Base-by-base conservation (phyloP, 1,140 invertebrate genomes). In the Cyclargus thomasi region DNA sequence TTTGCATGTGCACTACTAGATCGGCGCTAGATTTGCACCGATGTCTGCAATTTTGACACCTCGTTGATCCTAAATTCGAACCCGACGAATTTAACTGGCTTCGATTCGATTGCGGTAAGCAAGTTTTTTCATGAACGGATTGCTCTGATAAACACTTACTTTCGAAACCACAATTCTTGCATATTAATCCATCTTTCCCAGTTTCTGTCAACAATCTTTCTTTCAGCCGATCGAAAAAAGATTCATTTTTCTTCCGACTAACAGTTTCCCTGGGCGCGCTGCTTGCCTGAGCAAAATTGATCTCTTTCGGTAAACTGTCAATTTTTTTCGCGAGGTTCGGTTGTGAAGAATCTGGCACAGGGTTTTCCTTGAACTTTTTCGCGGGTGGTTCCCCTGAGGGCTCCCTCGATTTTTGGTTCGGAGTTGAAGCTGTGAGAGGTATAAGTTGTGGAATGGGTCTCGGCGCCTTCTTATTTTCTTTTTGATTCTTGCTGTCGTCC, bases 91-190 rank as follows among this genome's bases (percentile, higher is more conserved):
- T 91, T n/a, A 79, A 62, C 63, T 74, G 72, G 63, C 76, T 75
- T 67, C 84, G 80, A 67, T 79, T 85, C 20, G 80, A 65, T 57
- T 79, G 78, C 11, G 74, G 65, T n/a, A 78, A 69, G 69, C 95
- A 95, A 65, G 92, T 92, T 78, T 95, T 94, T 81, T 94, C 93
- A 78, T 96, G 95, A 59, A 94, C 92, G 14, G 94, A 93, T 70
- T 94, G 92, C 86, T 97, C 96, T 11, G 95, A 96, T n/a, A 96
- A 90, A 87, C 95, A 96, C 83, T 97, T 97, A 67, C 95, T 95
- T 82, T 95, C 92, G 80, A 96, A 95, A 2, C 94, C 94, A 78
- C 95, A 97, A 66, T 92, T 92, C 74, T 93, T 93, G 78, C 95
- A 97, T 10, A 92, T 92, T 73, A 93, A 92, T 53, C 92, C 92